Evolutionary conservation across 2,797 vertebrate species (phyloP).

Genomic region (Rhinatrema bivittatum): DNA sequence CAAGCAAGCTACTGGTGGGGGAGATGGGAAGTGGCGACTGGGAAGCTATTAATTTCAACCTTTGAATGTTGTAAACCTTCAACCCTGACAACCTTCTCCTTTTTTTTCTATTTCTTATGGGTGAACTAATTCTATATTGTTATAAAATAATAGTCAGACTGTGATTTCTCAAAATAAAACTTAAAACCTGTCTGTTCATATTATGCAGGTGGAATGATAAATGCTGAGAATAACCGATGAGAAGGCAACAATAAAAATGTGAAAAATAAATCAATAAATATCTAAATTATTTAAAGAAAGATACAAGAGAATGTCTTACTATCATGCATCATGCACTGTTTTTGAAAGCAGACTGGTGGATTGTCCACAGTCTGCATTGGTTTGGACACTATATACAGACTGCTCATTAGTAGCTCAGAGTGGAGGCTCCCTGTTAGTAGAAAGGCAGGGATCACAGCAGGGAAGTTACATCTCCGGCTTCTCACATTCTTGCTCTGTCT

Average conservation of each 20-base stretch:
- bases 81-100: slow-evolving; percentile 12
- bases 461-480: slow-evolving; percentile 94
- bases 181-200: background rate
- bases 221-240: slow-evolving; percentile 32
- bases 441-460: slow-evolving; percentile 97
- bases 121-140: slow-evolving; percentile 27
- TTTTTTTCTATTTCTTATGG: background rate
- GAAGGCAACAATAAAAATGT: slow-evolving; percentile 46
- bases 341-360: slow-evolving; percentile 88
- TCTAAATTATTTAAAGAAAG: slow-evolving; percentile 94
- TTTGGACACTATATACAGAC: slow-evolving; percentile 81
- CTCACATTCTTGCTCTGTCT: slow-evolving; percentile 91
- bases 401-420: slow-evolving; percentile 90
- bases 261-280: slow-evolving; percentile 82
- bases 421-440: slow-evolving; percentile 89
- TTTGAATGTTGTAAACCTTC: slow-evolving; percentile 18
- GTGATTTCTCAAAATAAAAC: background rate
- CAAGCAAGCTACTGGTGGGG: too few species aligned
- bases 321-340: slow-evolving; percentile 73
- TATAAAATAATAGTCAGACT: background rate
- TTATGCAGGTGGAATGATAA: slow-evolving; percentile 9
- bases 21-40: too few species aligned
- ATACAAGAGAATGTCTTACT: slow-evolving; percentile 77
- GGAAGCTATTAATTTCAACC: slow-evolving; percentile 16
- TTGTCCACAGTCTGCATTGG: slow-evolving; percentile 61